Evolutionary conservation across 2,888 invertebrate species (phyloP).

Genomic region (Herminia tarsipennalis): DNA sequence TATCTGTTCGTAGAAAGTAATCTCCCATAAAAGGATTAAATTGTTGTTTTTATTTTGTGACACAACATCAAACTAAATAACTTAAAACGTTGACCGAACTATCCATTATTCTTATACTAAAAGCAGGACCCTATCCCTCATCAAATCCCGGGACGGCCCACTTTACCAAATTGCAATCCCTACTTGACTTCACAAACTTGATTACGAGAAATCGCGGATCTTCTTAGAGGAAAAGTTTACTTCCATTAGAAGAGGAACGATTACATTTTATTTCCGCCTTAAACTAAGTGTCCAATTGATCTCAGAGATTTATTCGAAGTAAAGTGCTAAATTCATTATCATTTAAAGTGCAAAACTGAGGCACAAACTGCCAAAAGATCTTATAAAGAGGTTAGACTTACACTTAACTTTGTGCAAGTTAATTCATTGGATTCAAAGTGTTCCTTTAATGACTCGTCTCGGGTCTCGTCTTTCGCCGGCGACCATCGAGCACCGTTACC

Average conservation of each 20-base stretch:
- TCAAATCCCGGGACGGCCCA: background rate
- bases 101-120: too few relatives aligned
- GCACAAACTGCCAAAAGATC: too few relatives aligned
- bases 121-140: too few relatives aligned
- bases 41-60: too few relatives aligned
- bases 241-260: background rate
- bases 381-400: background rate
- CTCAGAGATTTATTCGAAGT: too few relatives aligned
- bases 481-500: slow-evolving; percentile 39
- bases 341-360: too few relatives aligned
- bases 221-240: background rate
- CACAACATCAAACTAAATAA: too few relatives aligned
- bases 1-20: too few relatives aligned
- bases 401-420: background rate
- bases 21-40: too few relatives aligned
- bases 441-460: slow-evolving; percentile 15
- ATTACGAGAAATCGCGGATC: slow-evolving; percentile 4
- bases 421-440: background rate
- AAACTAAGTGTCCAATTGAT: too few relatives aligned
- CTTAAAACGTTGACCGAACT: background rate
- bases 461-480: slow-evolving; percentile 15
- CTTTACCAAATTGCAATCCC: slow-evolving; percentile 1
- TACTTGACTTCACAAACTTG: slow-evolving; percentile 3
- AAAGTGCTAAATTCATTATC: too few relatives aligned
- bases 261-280: too few relatives aligned